phyloP scores from a whole-genome alignment of 2,888 invertebrate genomes.

The Macaria notata region DNA sequence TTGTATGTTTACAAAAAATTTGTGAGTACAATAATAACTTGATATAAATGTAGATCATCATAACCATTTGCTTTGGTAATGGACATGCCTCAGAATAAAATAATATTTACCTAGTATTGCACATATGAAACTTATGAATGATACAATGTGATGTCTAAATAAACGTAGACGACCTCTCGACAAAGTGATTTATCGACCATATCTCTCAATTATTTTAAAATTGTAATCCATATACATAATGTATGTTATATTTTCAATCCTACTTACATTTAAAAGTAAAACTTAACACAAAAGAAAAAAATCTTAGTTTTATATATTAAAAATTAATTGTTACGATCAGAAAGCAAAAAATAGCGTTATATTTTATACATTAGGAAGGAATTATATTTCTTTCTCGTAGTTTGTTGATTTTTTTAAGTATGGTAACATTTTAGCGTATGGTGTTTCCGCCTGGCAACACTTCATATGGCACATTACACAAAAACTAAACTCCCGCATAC shows the following conservation, averaged over 20 bases:
- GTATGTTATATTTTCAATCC: slow-evolving; percentile 56
- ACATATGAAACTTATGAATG: not conserved
- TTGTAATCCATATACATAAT: slow-evolving; percentile 26
- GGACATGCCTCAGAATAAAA: too few species aligned
- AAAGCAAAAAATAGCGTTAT: slow-evolving; percentile 74
- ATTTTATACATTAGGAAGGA: slow-evolving; percentile 68
- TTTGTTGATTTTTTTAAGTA: slow-evolving; percentile 49
- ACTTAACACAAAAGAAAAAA: slow-evolving; percentile 64
- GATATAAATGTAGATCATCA: too few species aligned
- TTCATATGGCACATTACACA: slow-evolving; percentile 76
- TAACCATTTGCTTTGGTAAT: too few species aligned
- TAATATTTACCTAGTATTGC: slow-evolving; percentile 1
- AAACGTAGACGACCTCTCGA: slow-evolving; percentile 5
- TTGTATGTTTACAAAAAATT: too few species aligned
- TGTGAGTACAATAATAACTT: too few species aligned
- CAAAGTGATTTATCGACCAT: not conserved
- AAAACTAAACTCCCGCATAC: slow-evolving; percentile 49
- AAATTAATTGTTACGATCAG: slow-evolving; percentile 67
- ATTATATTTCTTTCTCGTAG: slow-evolving; percentile 50
- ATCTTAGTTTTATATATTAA: slow-evolving; percentile 59
- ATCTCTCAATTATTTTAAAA: slow-evolving; percentile 14
- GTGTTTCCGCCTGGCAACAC: slow-evolving; percentile 77
- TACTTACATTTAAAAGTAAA: slow-evolving; percentile 70
- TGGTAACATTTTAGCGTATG: slow-evolving; percentile 75
- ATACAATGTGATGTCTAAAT: slow-evolving; percentile 12